A percentile compares a stretch with the other conserved stretches of the same genome.
Evolutionary conservation across 1,140 invertebrate species (phyloP).

Genomic region (Drosophila guanche): DNA sequence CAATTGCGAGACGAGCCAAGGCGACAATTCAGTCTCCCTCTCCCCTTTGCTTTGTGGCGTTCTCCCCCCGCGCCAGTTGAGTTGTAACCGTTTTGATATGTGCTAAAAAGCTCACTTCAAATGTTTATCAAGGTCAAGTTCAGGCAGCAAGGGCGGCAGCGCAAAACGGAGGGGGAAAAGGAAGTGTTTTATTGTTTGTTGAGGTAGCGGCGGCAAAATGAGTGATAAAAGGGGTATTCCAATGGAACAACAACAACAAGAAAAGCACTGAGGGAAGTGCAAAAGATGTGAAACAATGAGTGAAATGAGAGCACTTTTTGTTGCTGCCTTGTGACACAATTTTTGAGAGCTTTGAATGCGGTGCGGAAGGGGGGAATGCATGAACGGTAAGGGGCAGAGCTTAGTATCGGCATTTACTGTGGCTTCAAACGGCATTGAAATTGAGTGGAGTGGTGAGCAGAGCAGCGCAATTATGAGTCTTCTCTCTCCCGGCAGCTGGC

Average conservation of each 20-base stretch:
- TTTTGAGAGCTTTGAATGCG: slow-evolving; percentile 2
- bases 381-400: not conserved
- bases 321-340: slow-evolving; percentile 56
- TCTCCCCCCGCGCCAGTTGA: slow-evolving; percentile 50
- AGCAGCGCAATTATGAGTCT: too few relatives aligned
- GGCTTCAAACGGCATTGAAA: too few relatives aligned
- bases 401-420: slow-evolving; percentile 22
- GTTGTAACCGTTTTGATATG: slow-evolving; percentile 78
- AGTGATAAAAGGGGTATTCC: slow-evolving; percentile 16
- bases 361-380: slow-evolving; percentile 3
- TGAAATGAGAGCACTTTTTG: slow-evolving; percentile 32
- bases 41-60: not conserved
- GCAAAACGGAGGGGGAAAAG: not conserved
- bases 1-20: slow-evolving; percentile 41
- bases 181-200: slow-evolving; percentile 67
- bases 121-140: slow-evolving; percentile 82
- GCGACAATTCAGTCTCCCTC: slow-evolving; percentile 29
- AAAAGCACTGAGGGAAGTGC: slow-evolving; percentile 24
- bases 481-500: too few relatives aligned
- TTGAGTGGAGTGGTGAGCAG: too few relatives aligned
- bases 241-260: slow-evolving; percentile 21
- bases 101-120: slow-evolving; percentile 80
- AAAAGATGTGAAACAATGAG: slow-evolving; percentile 30
- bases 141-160: slow-evolving; percentile 19
- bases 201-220: slow-evolving; percentile 50